These are phyloP conservation scores for Panorpa germanica DNA, from an alignment of 2,888 invertebrate species.

Conservation along the genomic window DNA sequence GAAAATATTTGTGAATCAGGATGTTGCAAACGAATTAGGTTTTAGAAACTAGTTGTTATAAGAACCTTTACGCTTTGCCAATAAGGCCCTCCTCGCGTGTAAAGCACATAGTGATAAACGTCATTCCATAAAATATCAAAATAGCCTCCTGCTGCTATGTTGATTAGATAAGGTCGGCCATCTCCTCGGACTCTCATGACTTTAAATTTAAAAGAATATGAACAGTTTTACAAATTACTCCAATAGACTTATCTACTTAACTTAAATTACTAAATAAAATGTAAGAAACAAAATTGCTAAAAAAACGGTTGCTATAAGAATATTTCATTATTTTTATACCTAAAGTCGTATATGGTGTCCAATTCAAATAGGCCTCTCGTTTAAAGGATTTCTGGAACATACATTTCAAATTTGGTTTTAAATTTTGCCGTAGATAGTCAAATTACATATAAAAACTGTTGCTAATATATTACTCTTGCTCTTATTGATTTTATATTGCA, in stretches of 20 bases:
- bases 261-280: too few relatives aligned
- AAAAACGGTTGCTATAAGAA: too few relatives aligned
- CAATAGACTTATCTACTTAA: too few relatives aligned
- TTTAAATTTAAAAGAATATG: conserved; percentile 21
- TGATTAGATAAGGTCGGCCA: conserved; percentile 76
- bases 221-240: background rate
- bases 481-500: conserved; percentile 55
- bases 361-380: conserved; percentile 47
- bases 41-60: conserved; percentile 4
- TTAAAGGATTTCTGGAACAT: conserved; percentile 59
- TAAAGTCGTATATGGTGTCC: conserved; percentile 54
- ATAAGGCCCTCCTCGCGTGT: conserved; percentile 94
- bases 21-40: background rate
- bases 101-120: conserved; percentile 66
- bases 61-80: conserved; percentile 82
- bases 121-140: conserved; percentile 84
- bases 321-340: background rate
- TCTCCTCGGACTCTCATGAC: conserved; percentile 79
- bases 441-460: too few relatives aligned
- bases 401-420: too few relatives aligned
- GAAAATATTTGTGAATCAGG: background rate
- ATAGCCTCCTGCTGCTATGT: conserved; percentile 53
- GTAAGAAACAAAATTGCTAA: too few relatives aligned
- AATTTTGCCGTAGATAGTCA: too few relatives aligned
- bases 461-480: conserved; percentile 34